A percentile compares a stretch with the other conserved stretches of the same genome.
Conservation (phyloP, 2,888 invertebrate genomes). For the Nemurella pictetii region DNA sequence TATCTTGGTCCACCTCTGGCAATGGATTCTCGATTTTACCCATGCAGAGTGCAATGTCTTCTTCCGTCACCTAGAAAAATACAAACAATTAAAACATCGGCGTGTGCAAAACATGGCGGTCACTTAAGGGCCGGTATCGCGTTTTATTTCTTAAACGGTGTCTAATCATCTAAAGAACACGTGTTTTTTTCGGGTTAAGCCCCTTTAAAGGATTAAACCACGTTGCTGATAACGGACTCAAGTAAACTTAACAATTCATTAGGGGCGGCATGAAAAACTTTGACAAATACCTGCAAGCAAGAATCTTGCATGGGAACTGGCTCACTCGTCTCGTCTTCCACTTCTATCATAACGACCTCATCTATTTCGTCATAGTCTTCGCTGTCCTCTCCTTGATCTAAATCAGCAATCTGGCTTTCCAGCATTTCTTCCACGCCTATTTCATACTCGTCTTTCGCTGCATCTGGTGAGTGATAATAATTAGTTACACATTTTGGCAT, state of each 20-base stretch:
- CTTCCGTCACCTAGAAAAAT: constrained; percentile 68
- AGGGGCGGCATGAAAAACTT: background rate
- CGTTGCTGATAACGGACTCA: background rate
- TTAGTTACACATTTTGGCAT: background rate
- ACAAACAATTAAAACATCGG: background rate
- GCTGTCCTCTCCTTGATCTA: constrained; percentile 28
- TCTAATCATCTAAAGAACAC: too few relatives aligned
- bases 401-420: constrained; percentile 37
- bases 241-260: background rate
- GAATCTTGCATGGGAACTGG: constrained; percentile 85
- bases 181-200: too few relatives aligned
- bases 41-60: constrained; percentile 89
- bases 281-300: constrained; percentile 71
- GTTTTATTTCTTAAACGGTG: background rate
- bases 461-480: constrained; percentile 30
- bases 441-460: constrained; percentile 37
- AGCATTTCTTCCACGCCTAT: constrained; percentile 33
- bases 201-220: too few relatives aligned
- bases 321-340: constrained; percentile 77
- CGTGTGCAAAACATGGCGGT: background rate
- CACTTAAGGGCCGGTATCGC: too few relatives aligned
- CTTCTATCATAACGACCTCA: constrained; percentile 77
- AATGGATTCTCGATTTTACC: constrained; percentile 69
- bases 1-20: constrained; percentile 72
- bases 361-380: constrained; percentile 24